phyloP scores from a whole-genome alignment of 2,797 vertebrate species.

The Xyrichtys novacula region DNA sequence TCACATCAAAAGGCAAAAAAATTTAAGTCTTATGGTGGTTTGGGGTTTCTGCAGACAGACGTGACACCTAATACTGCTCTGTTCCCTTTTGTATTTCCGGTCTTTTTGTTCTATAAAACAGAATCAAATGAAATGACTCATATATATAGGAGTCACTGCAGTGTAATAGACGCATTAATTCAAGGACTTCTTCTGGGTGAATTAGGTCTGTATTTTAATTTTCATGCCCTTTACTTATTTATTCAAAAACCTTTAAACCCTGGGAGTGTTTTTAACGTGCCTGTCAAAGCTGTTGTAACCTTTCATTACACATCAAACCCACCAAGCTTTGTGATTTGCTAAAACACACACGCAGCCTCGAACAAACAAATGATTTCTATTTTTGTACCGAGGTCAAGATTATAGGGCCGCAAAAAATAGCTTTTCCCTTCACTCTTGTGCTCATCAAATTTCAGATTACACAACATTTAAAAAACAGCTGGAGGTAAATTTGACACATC shows the following conservation, averaged over 20 bases:
- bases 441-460: conserved; percentile 7
- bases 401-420: conserved; percentile 21
- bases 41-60: not conserved
- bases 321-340: conserved; percentile 8
- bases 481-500: not conserved
- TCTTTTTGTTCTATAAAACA: not conserved
- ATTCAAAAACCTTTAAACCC: conserved; percentile 14
- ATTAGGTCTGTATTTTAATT: conserved; percentile 10
- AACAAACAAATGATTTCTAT: conserved; percentile 17
- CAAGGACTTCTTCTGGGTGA: conserved; percentile 1
- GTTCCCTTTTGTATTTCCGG: conserved; percentile 2
- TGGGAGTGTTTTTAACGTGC: not conserved
- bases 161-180: not conserved
- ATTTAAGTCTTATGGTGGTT: not conserved
- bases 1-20: conserved; percentile 11
- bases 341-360: conserved; percentile 8
- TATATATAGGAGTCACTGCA: not conserved
- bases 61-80: conserved; percentile 8
- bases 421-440: conserved; percentile 8
- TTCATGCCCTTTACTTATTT: conserved; percentile 16
- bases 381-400: conserved; percentile 37
- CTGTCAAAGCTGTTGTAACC: conserved; percentile 16
- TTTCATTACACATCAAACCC: conserved; percentile 9
- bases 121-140: not conserved
- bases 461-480: not conserved